Evolutionary conservation across 1,140 invertebrate species (phyloP), one percentile per base, ranked within the genome.

Genomic region (Drosophila tropicalis): DNA sequence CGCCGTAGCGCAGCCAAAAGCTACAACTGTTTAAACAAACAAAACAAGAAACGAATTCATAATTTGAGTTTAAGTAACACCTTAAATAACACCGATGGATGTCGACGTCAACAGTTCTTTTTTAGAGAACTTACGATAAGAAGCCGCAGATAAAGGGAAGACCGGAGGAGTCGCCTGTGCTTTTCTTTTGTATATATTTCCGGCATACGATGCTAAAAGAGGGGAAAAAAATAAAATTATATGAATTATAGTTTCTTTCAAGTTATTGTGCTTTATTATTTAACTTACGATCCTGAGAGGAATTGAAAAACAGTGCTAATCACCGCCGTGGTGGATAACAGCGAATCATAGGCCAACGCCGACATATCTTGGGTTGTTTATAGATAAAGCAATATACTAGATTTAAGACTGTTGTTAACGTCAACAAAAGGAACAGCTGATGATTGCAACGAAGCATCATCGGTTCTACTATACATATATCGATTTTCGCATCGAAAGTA

Each of bases 121-220:
- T 32, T 12, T 25, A 40, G 47, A 62, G 39, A 41, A 94, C 95
- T 94, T 93, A 96, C 95, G 96, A 96, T 85, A 96, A 92, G 86
- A 95, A 95, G 74, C 96, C 96, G 79, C 95, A 95, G 62, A 96
- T 92, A 92, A 97, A 97, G 58, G 96, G 95, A 69, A 96, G 93
- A 0, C 94, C 93, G 4, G 96, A 96, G 7, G 94, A 93, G 82
- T 96, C 85, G 9, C 89, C 82, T 5, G 84, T 91, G 62, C 90
- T 91, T 58, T 92, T 92, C 62, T 92, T 92, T 66, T 92, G 83
- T 58, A 92, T 81, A 51, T 92, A 92, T 47, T 92, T 92, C 5
- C 82, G 87, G 62, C 91, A 92, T 34, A 92, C 82, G 29, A 92
- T 68, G 5, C 90, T 92, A 62, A 41, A 72, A 54, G 60, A 13